These are phyloP conservation scores for Ophion ellenae DNA, from an alignment of 2,888 invertebrate genomes.

Conservation along the genomic window DNA sequence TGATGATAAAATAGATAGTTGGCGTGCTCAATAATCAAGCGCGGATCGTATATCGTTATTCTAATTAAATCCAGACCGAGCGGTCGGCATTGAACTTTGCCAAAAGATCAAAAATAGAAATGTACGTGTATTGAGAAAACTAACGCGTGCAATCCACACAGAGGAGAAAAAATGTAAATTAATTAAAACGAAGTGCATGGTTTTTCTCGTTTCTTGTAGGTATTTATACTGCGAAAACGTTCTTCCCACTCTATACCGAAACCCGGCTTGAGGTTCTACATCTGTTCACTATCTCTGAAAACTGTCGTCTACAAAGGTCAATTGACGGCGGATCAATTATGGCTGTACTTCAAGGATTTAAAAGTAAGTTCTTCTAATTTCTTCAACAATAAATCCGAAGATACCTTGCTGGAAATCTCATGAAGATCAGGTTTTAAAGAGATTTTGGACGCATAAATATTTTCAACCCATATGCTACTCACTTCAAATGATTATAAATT, in stretches of 20 bases:
- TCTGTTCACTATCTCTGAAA: conserved; percentile 95
- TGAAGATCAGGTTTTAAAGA: background rate
- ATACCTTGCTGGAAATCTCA: too few relatives aligned
- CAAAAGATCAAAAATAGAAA: conserved; percentile 70
- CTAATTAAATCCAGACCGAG: conserved; percentile 64
- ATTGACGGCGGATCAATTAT: conserved; percentile 97
- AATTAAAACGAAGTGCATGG: background rate
- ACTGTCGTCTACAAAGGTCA: conserved; percentile 99
- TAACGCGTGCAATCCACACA: background rate
- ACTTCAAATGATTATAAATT: conserved; percentile 59
- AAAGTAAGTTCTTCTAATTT: conserved; percentile 77
- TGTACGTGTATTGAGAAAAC: conserved; percentile 50
- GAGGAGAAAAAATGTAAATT: conserved; percentile 2
- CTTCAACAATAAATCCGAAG: background rate
- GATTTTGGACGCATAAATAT: background rate
- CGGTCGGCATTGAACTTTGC: conserved; percentile 70
- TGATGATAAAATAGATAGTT: background rate
- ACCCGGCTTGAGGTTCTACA: conserved; percentile 96
- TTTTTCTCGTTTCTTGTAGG: conserved; percentile 85
- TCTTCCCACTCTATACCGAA: conserved; percentile 95
- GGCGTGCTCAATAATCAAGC: conserved; percentile 47
- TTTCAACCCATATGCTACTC: background rate
- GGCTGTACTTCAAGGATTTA: conserved; percentile 90
- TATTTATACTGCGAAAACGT: conserved; percentile 96
- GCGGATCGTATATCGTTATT: conserved; percentile 44